Base-by-base conservation (phyloP, 2,113 vertebrate species). In the Centrocercus urophasianus region DNA sequence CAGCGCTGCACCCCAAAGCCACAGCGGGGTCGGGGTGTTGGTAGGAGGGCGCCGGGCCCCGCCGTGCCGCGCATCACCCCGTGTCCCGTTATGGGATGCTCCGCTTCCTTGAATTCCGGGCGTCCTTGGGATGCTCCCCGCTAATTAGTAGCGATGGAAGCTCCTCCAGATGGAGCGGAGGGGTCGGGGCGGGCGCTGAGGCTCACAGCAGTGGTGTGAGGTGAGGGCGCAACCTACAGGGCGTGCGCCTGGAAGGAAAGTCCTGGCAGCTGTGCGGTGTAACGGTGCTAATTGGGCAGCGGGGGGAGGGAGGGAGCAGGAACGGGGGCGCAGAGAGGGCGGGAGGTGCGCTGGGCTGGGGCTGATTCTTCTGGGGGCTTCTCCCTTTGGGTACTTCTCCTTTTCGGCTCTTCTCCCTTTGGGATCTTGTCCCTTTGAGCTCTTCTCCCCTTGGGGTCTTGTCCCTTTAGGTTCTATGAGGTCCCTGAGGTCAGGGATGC, bases 221-320 rank as follows among this genome's bases (percentile, higher is more conserved):
- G 54, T 6, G 42, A 63, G 75, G 80, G 15, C 84, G 27, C 24
- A 80, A 30, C 83, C 75, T 25, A 69, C 32, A 0, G 50, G 4
- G 40, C 45, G 21, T 3, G 7, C 22, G 54, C 1, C 86, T 63
- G 54, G 13, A 34, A 56, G 7, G 48, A 10, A n/a, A 27, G 60
- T 14, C 60, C 66, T 20, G 1, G 0, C 94, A 93, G 85, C 88
- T 89, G 94, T 89, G 91, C 71, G 17, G n/a, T 36, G 50, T 56
- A 78, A 30, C 57, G 61, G 82, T 56, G 92, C 47, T 93, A 89
- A 95, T 86, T 95, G 88, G 88, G 65, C 70, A 82, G 25, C 0
- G 2, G 64, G 22, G 7, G 32, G 70, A 69, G 48, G 65, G 43
- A 74, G 74, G 45, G 76, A 57, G 57, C 36, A 47, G 8, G 48